Base-by-base conservation (phyloP, 2,888 invertebrate species). In the Melipona beecheii region DNA sequence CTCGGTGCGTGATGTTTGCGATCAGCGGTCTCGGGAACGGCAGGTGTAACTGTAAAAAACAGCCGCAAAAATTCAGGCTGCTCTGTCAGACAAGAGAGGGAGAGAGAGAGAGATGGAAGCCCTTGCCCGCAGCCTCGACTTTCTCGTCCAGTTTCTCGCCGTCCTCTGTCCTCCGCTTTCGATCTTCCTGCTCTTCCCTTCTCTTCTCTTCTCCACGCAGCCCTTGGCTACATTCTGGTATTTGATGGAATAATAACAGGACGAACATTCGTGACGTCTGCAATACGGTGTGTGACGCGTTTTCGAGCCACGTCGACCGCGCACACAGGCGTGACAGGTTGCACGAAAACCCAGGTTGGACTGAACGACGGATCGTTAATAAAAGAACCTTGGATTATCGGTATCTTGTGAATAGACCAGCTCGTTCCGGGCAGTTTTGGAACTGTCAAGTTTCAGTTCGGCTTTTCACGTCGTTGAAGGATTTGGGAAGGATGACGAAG, bases 211-310 rank as follows among this genome's bases (percentile, higher is more conserved):
- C 54, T 31, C 4, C 49, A n/a, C 36, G 70, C 72, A 43, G 80
- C 77, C 70, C 80, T 83, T 78, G 60, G 50, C 71, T 81, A 79
- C 79, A 86, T 70, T 66, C 77, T 64, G 88, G 79, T 83, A 87
- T 90, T 90, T 84, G 86, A 89, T 76, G 84, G 89, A 89, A 89
- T 89, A 90, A 90, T 90, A 90, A 89, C 83, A 84, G 84, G 80
- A 84, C 77, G 58, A 77, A 70, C 85, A 78, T 85, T 75, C 85
- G 66, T 78, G 85, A 82, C 56, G 85, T 75, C 78, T 43, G 70
- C 81, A 65, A 68, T 65, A 58, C 68, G 50, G 69, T 76, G 58
- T 36, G 58, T 27, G 58, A 24, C 77, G 65, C 70, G 24, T n/a
- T 43, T 43, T 43, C n/a, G 43, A 54, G 58, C 73, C 70, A 74